phyloP scores from a whole-genome alignment of 2,888 invertebrate species.

The Campoplex nolae region DNA sequence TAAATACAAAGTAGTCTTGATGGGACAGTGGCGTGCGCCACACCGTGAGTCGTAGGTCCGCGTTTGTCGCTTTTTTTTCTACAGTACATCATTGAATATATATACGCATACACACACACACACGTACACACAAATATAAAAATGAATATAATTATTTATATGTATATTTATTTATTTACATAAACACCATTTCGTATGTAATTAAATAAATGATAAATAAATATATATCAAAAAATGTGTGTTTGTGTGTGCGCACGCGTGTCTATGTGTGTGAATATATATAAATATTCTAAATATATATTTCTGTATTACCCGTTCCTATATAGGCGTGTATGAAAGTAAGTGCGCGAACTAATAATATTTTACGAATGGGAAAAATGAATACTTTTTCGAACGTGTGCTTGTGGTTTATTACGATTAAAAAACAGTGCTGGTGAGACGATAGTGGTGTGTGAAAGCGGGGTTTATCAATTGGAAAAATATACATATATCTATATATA shows the following conservation, averaged over 20 bases:
- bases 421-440: constrained; percentile 47
- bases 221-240: background rate
- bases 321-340: constrained; percentile 54
- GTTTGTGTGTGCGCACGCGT: background rate
- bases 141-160: constrained; percentile 42
- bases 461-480: constrained; percentile 63
- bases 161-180: constrained; percentile 55
- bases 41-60: constrained; percentile 83
- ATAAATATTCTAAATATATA: constrained; percentile 43
- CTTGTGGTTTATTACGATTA: constrained; percentile 43
- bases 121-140: constrained; percentile 53
- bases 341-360: constrained; percentile 48
- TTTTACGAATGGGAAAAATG: constrained; percentile 20
- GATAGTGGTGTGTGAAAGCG: constrained; percentile 76
- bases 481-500: background rate
- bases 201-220: constrained; percentile 12
- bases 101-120: constrained; percentile 28
- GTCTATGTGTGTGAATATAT: constrained; percentile 58
- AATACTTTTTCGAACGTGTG: constrained; percentile 25
- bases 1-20: constrained; percentile 89
- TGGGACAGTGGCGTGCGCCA: constrained; percentile 88
- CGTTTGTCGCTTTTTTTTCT: constrained; percentile 76
- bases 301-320: constrained; percentile 61
- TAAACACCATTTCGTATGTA: constrained; percentile 45
- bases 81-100: constrained; percentile 60